Percentiles rank a stretch among this genome's conserved stretches.
Evolutionary conservation across 2,113 vertebrate species (phyloP).

Genomic region (Equus przewalskii): DNA sequence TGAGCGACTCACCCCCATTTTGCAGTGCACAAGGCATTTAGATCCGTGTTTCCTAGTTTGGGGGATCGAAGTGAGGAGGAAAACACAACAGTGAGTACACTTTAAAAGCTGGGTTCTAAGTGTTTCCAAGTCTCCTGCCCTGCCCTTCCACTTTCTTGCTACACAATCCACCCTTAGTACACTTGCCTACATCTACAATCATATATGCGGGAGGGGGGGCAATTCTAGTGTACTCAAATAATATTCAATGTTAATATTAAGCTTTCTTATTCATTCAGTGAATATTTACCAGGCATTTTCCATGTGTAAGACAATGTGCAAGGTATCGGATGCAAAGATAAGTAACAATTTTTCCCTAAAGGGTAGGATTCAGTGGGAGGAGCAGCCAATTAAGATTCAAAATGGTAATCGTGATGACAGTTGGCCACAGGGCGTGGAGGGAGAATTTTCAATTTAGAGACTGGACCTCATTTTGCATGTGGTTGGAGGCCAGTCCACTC

Average conservation of each 20-base stretch:
- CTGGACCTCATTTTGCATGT: not conserved
- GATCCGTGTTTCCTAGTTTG: conserved; percentile 94
- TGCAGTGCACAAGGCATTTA: conserved; percentile 99
- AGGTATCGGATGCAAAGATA: conserved; percentile 11
- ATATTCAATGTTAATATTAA: conserved; percentile 36
- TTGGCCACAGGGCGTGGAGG: not conserved
- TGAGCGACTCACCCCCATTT: conserved; percentile 98
- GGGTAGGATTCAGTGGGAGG: conserved; percentile 11
- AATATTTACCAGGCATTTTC: conserved; percentile 44
- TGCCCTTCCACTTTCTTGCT: not conserved
- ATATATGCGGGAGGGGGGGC: not conserved
- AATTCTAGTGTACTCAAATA: not conserved
- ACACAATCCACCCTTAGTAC: not conserved
- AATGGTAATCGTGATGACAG: not conserved
- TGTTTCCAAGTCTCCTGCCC: conserved; percentile 5
- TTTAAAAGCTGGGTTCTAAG: conserved; percentile 47
- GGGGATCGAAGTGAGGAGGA: not conserved
- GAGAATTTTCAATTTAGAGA: conserved; percentile 28
- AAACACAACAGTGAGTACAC: not conserved
- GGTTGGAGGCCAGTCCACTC: not conserved
- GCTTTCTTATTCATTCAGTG: conserved; percentile 41
- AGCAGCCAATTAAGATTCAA: not conserved
- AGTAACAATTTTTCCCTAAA: conserved; percentile 16
- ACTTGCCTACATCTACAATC: not conserved
- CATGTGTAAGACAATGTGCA: conserved; percentile 22